Evolutionary conservation across 2,888 invertebrate species (phyloP).

Genomic region (Nysson spinosus): DNA sequence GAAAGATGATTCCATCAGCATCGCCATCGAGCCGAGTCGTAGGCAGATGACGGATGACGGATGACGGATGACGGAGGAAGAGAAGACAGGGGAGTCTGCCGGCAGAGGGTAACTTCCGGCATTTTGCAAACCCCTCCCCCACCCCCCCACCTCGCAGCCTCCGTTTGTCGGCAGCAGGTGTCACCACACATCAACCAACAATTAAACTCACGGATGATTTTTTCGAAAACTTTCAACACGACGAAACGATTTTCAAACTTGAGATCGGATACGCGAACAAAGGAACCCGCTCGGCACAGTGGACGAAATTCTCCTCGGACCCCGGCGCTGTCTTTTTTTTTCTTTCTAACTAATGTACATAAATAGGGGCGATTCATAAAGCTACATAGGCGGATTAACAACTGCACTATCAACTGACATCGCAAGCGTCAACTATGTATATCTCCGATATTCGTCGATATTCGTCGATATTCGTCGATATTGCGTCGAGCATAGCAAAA

Average conservation of each 20-base stretch:
- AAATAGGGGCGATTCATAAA: no score
- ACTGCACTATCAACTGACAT: no score
- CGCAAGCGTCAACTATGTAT: no score
- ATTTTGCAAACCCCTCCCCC: conserved; percentile 58
- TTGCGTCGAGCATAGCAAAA: no score
- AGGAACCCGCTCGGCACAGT: conserved; percentile 23
- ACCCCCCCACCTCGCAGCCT: no score
- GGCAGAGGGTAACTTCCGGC: conserved; percentile 66
- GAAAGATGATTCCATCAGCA: conserved; percentile 79
- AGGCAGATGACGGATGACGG: no score
- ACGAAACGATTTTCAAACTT: conserved; percentile 12
- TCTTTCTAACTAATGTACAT: neutral
- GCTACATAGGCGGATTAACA: no score
- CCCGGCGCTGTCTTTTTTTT: conserved; percentile 29
- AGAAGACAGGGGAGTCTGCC: conserved; percentile 62
- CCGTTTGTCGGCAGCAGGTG: conserved; percentile 67
- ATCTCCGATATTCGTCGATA: no score
- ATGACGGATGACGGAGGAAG: conserved; percentile 61
- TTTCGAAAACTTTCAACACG: conserved; percentile 19
- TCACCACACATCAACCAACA: conserved; percentile 74
- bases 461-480: no score
- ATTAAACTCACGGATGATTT: conserved; percentile 57
- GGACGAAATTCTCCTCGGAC: conserved; percentile 22
- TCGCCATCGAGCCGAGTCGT: conserved; percentile 55
- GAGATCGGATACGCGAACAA: conserved; percentile 15